Evolutionary conservation across 1,140 invertebrate genomes (phyloP), one percentile per base, ranked within the genome.

Genomic region (Halesus radiatus): DNA sequence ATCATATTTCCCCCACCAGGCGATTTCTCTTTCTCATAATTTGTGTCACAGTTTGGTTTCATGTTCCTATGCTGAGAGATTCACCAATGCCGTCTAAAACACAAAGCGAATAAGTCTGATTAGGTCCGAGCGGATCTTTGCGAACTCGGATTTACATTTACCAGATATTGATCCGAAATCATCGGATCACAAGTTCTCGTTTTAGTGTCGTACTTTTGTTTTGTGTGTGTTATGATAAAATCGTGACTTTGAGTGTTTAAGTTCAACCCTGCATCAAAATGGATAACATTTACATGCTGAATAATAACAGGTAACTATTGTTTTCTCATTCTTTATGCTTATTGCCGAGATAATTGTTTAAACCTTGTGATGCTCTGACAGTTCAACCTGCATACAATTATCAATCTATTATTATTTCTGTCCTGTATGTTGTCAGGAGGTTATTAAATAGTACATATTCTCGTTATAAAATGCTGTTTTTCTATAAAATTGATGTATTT

Each of bases 261-360:
- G 32, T 54, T 53, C n/a, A 53, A 77, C 60, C 66, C 15, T 72
- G 16, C 22, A 26, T 18, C 80, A 81, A 66, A 72, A 81, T 82
- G 81, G 81, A 82, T 76, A 76, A 13, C 77, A 82, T 72, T 60
- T 82, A 79, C 50, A 76, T 82, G 53, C 56, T 82, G 16, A 82
- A 82, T 64, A 82, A 82, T 76, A 79, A 79, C 64, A 82, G 81
- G 81, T 82, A 76, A 76, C 26, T 62, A 76, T 76, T 32, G 18
- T 37, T 72, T 72, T 50, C 68, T 72, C 8, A 54, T 26, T 68
- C 64, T 68, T 68, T 68, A 68, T 29, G 37, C 68, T 54, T 53
- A 72, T 72, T 53, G 68, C 13, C 23, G 22, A 52, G 22, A 68
- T 72, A 53, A 72, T 72, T 72, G 45, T 70, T 64, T 53, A 22